These are phyloP conservation scores for Sicus ferrugineus DNA, from an alignment of 2,888 invertebrate species.

Conservation along the genomic window DNA sequence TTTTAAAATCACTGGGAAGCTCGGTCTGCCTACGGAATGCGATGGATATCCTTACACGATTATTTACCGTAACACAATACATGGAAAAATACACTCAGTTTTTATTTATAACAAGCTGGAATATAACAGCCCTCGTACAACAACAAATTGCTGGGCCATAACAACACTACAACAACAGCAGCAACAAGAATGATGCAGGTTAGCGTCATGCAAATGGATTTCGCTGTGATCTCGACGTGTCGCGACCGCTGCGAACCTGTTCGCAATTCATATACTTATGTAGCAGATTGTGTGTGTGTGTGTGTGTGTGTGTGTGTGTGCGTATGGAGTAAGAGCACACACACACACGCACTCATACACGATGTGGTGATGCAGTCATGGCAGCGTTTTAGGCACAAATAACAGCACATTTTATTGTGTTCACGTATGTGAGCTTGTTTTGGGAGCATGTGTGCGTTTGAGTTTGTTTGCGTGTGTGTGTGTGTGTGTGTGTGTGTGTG, in stretches of 20 bases:
- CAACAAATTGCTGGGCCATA: conserved; percentile 21
- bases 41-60: neutral
- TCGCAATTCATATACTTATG: conserved; percentile 62
- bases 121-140: conserved; percentile 17
- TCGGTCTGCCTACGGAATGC: too few species aligned
- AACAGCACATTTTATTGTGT: neutral
- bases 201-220: conserved; percentile 11
- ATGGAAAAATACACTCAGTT: conserved; percentile 1
- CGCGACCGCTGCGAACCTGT: conserved; percentile 58
- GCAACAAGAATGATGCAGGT: conserved; percentile 23
- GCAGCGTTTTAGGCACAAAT: too few species aligned
- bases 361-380: neutral
- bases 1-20: too few species aligned
- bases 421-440: neutral
- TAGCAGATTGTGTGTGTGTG: conserved; percentile 49
- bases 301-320: conserved; percentile 7
- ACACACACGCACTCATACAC: neutral
- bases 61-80: conserved; percentile 1
- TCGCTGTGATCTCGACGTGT: conserved; percentile 23
- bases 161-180: conserved; percentile 25
- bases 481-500: conserved; percentile 3
- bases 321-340: conserved; percentile 5
- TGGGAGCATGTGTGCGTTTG: neutral
- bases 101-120: conserved; percentile 16
- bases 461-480: conserved; percentile 29